Conservation (phyloP, 2,113 vertebrate genomes). For the Poeciliopsis prolifica region DNA sequence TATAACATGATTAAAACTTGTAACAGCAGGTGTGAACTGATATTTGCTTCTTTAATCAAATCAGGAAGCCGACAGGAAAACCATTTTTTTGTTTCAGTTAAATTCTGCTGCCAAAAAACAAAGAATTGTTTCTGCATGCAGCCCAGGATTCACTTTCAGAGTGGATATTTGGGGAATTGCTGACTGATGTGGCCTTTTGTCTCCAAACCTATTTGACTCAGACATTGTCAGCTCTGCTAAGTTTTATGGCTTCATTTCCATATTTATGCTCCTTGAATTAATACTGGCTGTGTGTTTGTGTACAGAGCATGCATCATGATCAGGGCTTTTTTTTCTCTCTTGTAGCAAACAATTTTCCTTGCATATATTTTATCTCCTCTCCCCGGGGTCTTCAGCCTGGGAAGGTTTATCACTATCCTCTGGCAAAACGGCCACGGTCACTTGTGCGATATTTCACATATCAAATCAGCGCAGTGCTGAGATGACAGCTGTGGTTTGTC, state of each 20-base stretch:
- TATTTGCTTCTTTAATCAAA: not conserved
- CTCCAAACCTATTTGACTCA: conserved; percentile 41
- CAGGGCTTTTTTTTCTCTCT: conserved; percentile 6
- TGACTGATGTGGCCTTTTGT: conserved; percentile 38
- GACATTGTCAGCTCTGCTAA: conserved; percentile 38
- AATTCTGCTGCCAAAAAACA: conserved; percentile 1
- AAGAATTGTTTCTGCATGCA: conserved; percentile 15
- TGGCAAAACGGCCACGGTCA: conserved; percentile 47
- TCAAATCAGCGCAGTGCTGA: conserved; percentile 51
- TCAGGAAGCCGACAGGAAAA: not conserved
- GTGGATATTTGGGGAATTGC: conserved; percentile 30
- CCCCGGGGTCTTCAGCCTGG: conserved; percentile 41
- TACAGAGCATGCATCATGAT: conserved; percentile 43
- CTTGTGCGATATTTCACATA: conserved; percentile 66
- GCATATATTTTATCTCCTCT: conserved; percentile 47
- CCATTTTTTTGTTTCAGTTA: not conserved
- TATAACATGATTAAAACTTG: not conserved
- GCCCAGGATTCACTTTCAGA: conserved; percentile 8
- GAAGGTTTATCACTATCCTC: conserved; percentile 51
- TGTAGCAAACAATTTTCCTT: conserved; percentile 38
- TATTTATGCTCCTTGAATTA: conserved; percentile 58
- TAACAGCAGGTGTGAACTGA: not conserved
- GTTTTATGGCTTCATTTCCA: conserved; percentile 59
- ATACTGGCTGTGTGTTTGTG: conserved; percentile 31
- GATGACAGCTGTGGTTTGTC: conserved; percentile 56